These are phyloP conservation scores for Thymelicus lineola DNA, from an alignment of 2,888 invertebrate genomes.

Conservation along the genomic window DNA sequence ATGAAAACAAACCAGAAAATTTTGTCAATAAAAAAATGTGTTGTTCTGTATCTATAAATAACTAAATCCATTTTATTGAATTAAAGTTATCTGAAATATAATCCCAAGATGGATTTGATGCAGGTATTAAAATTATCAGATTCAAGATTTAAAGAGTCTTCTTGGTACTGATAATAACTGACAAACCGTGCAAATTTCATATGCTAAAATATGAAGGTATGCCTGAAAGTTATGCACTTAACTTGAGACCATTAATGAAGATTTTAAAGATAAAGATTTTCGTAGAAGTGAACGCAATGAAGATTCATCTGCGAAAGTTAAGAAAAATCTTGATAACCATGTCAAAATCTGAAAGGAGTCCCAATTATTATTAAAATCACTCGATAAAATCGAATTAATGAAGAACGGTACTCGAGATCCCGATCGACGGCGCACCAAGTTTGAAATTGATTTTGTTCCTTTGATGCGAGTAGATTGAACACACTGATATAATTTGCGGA, in stretches of 20 bases:
- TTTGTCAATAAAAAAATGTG: no score
- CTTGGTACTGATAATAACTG: slow-evolving; percentile 24
- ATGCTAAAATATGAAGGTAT: slow-evolving; percentile 18
- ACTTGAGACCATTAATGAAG: slow-evolving; percentile 43
- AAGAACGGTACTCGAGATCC: slow-evolving; percentile 77
- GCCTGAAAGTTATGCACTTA: slow-evolving; percentile 35
- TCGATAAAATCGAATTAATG: slow-evolving; percentile 83
- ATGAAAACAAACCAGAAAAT: no score
- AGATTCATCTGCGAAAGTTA: slow-evolving; percentile 61
- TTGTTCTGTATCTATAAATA: no score
- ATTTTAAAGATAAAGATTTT: slow-evolving; percentile 56
- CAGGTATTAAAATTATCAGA: slow-evolving; percentile 9
- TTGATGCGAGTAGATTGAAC: slow-evolving; percentile 69
- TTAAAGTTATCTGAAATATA: neutral
- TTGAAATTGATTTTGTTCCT: slow-evolving; percentile 80
- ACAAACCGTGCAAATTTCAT: slow-evolving; percentile 17
- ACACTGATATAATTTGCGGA: slow-evolving; percentile 71
- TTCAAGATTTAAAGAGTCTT: slow-evolving; percentile 3
- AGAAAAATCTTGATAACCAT: slow-evolving; percentile 70
- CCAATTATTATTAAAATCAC: slow-evolving; percentile 79
- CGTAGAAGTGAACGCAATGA: slow-evolving; percentile 58
- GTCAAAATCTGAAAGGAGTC: slow-evolving; percentile 70
- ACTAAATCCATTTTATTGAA: neutral
- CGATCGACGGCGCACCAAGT: slow-evolving; percentile 63
- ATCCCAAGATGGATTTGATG: neutral